Conservation (phyloP, 2,888 invertebrate genomes). For the Xestobium rufovillosum region DNA sequence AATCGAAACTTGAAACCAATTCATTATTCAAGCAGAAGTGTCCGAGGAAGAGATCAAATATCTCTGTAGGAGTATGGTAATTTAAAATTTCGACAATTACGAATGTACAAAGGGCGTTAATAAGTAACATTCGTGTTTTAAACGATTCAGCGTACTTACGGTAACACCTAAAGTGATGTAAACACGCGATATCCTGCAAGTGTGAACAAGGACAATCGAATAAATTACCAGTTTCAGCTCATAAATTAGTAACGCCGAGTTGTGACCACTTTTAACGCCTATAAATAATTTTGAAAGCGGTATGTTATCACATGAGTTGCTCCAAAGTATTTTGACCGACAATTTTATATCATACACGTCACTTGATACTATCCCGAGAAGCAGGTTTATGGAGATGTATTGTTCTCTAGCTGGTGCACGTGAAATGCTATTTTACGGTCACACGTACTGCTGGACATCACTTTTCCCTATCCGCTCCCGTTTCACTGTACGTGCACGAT, state of each 20-base stretch:
- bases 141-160: constrained; percentile 25
- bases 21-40: constrained; percentile 2
- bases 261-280: constrained; percentile 33
- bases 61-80: not conserved
- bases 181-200: constrained; percentile 36
- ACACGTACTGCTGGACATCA: too few relatives aligned
- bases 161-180: constrained; percentile 30
- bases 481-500: too few relatives aligned
- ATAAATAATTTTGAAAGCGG: constrained; percentile 32
- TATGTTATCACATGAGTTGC: constrained; percentile 27
- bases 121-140: constrained; percentile 19
- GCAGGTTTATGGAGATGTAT: not conserved
- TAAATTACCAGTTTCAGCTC: constrained; percentile 37
- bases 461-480: too few relatives aligned
- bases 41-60: not conserved
- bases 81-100: constrained; percentile 1
- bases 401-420: too few relatives aligned
- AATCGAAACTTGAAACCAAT: constrained; percentile 1
- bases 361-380: not conserved
- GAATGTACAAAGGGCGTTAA: constrained; percentile 2
- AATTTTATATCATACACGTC: constrained; percentile 1
- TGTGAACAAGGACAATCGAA: constrained; percentile 39
- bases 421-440: too few relatives aligned
- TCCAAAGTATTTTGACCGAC: not conserved
- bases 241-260: constrained; percentile 35